These are phyloP conservation scores for Botia kubotai DNA, from an alignment of 2,797 vertebrate genomes.

Conservation along the genomic window DNA sequence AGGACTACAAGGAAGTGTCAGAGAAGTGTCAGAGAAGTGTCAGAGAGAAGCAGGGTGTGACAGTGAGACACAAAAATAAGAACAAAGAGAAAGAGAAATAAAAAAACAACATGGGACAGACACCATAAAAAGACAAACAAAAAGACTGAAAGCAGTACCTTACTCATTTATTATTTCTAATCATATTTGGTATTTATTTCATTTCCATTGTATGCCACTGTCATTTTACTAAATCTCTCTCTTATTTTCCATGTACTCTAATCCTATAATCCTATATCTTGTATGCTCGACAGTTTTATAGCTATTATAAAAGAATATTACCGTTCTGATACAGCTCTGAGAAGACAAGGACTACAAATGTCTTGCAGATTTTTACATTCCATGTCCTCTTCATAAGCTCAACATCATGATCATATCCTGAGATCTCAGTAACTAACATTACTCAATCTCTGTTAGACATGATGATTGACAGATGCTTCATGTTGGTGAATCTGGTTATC, in stretches of 20 bases:
- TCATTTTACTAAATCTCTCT: too few relatives aligned
- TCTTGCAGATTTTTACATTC: too few relatives aligned
- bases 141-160: not conserved
- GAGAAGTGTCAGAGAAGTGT: constrained; percentile 39
- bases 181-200: too few relatives aligned
- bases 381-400: too few relatives aligned
- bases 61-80: constrained; percentile 23
- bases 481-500: not conserved
- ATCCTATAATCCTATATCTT: too few relatives aligned
- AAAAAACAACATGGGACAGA: constrained; percentile 31
- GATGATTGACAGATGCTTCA: not conserved
- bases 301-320: too few relatives aligned
- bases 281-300: too few relatives aligned
- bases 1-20: constrained; percentile 70
- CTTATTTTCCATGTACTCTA: too few relatives aligned
- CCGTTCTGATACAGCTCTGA: too few relatives aligned
- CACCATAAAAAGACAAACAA: constrained; percentile 36
- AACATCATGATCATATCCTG: too few relatives aligned
- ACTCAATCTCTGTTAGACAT: not conserved
- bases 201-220: not conserved
- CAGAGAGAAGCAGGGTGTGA: constrained; percentile 5
- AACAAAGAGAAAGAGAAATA: constrained; percentile 34
- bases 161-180: too few relatives aligned
- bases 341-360: too few relatives aligned
- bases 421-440: not conserved